These are phyloP conservation scores for Spondyliosoma cantharus DNA, from an alignment of 2,797 vertebrate genomes.

Conservation along the genomic window DNA sequence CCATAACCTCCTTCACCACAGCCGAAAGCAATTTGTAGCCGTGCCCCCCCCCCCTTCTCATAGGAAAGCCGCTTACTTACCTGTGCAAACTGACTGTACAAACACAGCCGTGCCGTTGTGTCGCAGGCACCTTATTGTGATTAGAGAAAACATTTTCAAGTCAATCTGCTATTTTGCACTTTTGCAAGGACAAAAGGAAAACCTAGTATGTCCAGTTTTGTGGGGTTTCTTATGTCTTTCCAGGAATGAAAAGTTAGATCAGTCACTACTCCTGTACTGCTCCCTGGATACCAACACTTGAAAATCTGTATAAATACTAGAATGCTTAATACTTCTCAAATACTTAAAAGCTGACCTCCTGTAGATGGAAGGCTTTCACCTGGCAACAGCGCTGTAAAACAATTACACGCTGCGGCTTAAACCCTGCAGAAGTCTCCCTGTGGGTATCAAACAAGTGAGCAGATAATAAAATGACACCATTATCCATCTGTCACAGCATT, in stretches of 20 bases:
- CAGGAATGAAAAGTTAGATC: conserved; percentile 1
- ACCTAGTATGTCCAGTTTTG: not conserved
- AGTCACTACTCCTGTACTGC: not conserved
- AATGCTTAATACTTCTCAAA: conserved; percentile 22
- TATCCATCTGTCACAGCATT: conserved; percentile 81
- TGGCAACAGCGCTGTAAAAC: conserved; percentile 69
- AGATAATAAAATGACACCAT: conserved; percentile 83
- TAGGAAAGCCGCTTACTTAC: conserved; percentile 70
- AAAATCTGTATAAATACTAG: conserved; percentile 1
- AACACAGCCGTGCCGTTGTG: conserved; percentile 50
- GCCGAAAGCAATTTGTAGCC: conserved; percentile 73
- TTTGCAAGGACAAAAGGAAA: not conserved
- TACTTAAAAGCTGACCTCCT: conserved; percentile 29
- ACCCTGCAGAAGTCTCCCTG: conserved; percentile 66
- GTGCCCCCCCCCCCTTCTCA: conserved; percentile 35
- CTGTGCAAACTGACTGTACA: conserved; percentile 60
- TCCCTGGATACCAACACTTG: not conserved
- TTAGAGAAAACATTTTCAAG: too few species aligned
- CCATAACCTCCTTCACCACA: conserved; percentile 71
- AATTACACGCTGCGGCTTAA: conserved; percentile 73
- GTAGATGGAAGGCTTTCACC: conserved; percentile 54
- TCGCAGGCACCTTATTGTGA: conserved; percentile 49
- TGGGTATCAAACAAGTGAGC: conserved; percentile 77
- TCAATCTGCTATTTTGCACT: conserved; percentile 27
- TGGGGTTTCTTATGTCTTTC: conserved; percentile 7